Conservation (phyloP, 2,888 invertebrate species). For the Nymphalis c-album region DNA sequence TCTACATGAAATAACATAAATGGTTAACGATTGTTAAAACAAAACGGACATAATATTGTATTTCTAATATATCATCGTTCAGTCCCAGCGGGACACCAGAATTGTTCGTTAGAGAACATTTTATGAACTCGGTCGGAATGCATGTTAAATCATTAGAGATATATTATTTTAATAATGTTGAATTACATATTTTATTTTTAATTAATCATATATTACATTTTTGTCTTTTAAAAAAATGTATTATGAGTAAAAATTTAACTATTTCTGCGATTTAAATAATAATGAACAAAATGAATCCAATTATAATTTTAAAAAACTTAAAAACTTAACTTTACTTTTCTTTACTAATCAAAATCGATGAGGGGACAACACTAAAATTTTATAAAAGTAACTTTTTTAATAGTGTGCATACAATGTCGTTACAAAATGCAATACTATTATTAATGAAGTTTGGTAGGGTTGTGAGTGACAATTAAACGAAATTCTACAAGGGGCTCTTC, state of each 20-base stretch:
- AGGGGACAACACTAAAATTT: neutral
- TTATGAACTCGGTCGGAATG: constrained; percentile 75
- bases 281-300: too few species aligned
- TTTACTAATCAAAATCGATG: neutral
- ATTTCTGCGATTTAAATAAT: too few species aligned
- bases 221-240: neutral
- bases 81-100: constrained; percentile 69
- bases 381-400: constrained; percentile 16
- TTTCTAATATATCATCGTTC: constrained; percentile 73
- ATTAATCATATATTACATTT: neutral
- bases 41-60: constrained; percentile 51
- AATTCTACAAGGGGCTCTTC: constrained; percentile 32
- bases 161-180: constrained; percentile 39
- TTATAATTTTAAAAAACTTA: neutral
- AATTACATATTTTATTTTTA: constrained; percentile 23
- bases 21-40: constrained; percentile 35
- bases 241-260: too few species aligned
- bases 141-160: constrained; percentile 38
- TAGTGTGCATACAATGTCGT: constrained; percentile 20
- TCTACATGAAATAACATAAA: constrained; percentile 24
- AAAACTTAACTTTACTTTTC: neutral
- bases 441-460: constrained; percentile 32
- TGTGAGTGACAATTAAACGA: constrained; percentile 36
- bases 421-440: constrained; percentile 29
- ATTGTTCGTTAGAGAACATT: constrained; percentile 73